Evolutionary conservation across 2,888 invertebrate genomes (phyloP).

Genomic region (Drosophila yooni): DNA sequence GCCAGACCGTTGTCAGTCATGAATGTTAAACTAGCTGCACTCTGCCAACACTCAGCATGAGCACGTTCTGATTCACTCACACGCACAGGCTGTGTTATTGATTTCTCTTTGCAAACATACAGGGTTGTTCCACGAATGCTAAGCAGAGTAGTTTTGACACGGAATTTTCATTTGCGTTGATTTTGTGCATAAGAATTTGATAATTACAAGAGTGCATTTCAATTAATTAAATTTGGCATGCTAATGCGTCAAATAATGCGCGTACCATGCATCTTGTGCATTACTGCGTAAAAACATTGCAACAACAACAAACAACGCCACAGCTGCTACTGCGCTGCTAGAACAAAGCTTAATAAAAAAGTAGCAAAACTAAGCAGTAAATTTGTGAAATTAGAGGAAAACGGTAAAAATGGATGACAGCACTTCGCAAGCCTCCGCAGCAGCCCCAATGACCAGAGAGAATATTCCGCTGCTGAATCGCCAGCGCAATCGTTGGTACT

Average conservation of each 20-base stretch:
- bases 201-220: slow-evolving; percentile 14
- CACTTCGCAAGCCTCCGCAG: slow-evolving; percentile 85
- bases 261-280: slow-evolving; percentile 54
- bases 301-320: slow-evolving; percentile 33
- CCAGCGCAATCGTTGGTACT: slow-evolving; percentile 87
- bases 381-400: slow-evolving; percentile 15
- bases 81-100: slow-evolving; percentile 48
- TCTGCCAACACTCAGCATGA: slow-evolving; percentile 18
- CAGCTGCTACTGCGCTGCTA: slow-evolving; percentile 40
- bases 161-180: slow-evolving; percentile 59
- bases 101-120: slow-evolving; percentile 56
- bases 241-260: slow-evolving; percentile 22
- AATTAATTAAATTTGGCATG: slow-evolving; percentile 20
- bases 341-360: slow-evolving; percentile 10
- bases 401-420: slow-evolving; percentile 82
- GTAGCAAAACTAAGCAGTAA: slow-evolving; percentile 17
- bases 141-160: slow-evolving; percentile 62
- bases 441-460: slow-evolving; percentile 87
- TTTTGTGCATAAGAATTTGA: slow-evolving; percentile 66
- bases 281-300: slow-evolving; percentile 41
- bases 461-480: slow-evolving; percentile 90
- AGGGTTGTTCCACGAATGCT: slow-evolving; percentile 55
- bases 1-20: slow-evolving; percentile 29
- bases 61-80: slow-evolving; percentile 12
- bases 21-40: slow-evolving; percentile 17